Percentiles rank a stretch among this genome's conserved stretches.
Conservation (phyloP, 2,888 invertebrate species). For the Himalopsyche kuldschensis region DNA sequence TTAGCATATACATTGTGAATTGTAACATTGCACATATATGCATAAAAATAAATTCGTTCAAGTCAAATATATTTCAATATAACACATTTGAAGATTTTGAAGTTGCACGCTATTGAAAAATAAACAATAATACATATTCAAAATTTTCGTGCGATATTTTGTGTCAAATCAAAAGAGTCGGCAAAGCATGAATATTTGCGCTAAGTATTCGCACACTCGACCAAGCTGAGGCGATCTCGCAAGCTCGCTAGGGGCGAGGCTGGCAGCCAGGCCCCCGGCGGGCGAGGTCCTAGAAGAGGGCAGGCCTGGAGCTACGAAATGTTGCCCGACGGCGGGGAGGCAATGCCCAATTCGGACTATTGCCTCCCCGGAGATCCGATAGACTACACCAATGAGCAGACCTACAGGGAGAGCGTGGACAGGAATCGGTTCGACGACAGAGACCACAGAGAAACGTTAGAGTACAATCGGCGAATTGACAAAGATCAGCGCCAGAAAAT, state of each 20-base stretch:
- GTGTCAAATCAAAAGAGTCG: background rate
- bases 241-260: slow-evolving; percentile 46
- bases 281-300: slow-evolving; percentile 52
- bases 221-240: slow-evolving; percentile 32
- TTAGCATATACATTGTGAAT: too few species aligned
- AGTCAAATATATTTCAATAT: too few species aligned
- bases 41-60: too few species aligned
- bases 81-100: too few species aligned
- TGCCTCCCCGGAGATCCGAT: background rate
- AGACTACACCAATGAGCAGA: background rate
- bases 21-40: too few species aligned
- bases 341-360: slow-evolving; percentile 31
- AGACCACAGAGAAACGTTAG: background rate
- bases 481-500: background rate
- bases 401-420: slow-evolving; percentile 34
- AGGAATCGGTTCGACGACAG: slow-evolving; percentile 21
- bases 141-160: background rate
- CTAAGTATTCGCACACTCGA: background rate
- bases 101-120: background rate
- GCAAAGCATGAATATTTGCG: background rate
- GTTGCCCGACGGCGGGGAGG: slow-evolving; percentile 47
- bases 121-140: too few species aligned
- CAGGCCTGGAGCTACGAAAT: slow-evolving; percentile 54
- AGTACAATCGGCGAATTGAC: slow-evolving; percentile 1
- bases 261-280: slow-evolving; percentile 52